Evolutionary conservation across 2,797 vertebrate genomes (phyloP).

Genomic region (Ispidina lecontei): DNA sequence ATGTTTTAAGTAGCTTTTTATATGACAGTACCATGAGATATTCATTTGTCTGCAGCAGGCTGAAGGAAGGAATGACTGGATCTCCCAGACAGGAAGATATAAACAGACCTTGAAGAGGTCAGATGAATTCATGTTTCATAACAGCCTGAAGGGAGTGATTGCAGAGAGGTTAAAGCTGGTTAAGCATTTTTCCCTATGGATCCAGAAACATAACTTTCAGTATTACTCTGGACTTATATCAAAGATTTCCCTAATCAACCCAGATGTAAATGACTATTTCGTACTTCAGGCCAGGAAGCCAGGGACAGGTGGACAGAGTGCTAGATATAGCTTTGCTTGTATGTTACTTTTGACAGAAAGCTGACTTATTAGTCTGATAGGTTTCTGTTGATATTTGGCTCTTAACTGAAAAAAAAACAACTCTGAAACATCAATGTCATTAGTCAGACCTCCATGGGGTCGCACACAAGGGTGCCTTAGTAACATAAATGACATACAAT

Average conservation of each 20-base stretch:
- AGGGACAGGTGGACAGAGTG: neutral
- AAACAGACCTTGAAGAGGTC: slow-evolving; percentile 71
- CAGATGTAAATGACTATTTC: neutral
- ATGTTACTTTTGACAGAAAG: neutral
- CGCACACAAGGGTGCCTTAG: neutral
- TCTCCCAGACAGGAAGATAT: slow-evolving; percentile 70
- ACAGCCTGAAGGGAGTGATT: slow-evolving; percentile 51
- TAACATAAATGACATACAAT: neutral
- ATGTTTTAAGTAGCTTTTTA: slow-evolving; percentile 69
- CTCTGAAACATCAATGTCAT: neutral
- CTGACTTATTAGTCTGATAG: neutral
- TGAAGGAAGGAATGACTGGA: slow-evolving; percentile 58
- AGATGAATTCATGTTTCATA: slow-evolving; percentile 72
- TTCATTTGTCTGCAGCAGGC: slow-evolving; percentile 60
- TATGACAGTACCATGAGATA: slow-evolving; percentile 69
- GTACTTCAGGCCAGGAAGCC: neutral
- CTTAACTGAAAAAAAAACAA: neutral
- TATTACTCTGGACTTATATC: neutral
- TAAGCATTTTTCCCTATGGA: slow-evolving; percentile 37
- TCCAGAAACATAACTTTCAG: slow-evolving; percentile 11
- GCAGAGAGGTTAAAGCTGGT: slow-evolving; percentile 60
- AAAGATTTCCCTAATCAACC: slow-evolving; percentile 23
- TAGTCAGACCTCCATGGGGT: neutral
- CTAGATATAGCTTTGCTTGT: neutral
- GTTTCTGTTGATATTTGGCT: neutral